Base-by-base conservation (phyloP, 2,113 vertebrate genomes). In the Tamias sibiricus region DNA sequence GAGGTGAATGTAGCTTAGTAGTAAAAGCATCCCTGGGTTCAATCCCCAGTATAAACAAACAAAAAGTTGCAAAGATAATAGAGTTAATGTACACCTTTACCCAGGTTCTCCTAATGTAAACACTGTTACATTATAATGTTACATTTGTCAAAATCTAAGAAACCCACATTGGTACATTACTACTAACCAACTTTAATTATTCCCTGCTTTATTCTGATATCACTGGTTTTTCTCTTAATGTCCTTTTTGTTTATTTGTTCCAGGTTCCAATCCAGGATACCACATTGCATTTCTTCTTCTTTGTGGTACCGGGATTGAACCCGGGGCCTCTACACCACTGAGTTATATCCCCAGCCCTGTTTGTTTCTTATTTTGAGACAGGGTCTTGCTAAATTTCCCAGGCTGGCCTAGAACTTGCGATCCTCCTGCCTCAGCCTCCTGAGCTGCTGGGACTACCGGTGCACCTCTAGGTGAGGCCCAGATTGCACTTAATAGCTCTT, bases 91-190 rank as follows among this genome's bases (percentile, higher is more conserved):
- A 81, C 37, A 64, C 37, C 49, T 42, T 32, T 79, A 12, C 17
- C 75, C 87, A 57, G 30, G 74, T 91, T 81, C 83, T 79, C 59
- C 37, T 81, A 76, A 85, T 6, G 8, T 44, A 20, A 87, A 30
- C 16, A 32, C n/a, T 84, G 37, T 80, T 44, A 80, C 5, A 59
- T 66, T 52, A 35, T 8, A 6, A 24, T 49, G 40, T 22, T 62
- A 52, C 52, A 59, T 81, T 75, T 88, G 44, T 88, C 72, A 86
- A 88, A 90, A 91, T 22, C 76, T 37, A 97, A 87, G 71, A 87
- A 80, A 90, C 49, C 20, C 83, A 89, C 76, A 28, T 2, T 52
- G 14, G 1, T 35, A 64, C 40, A 10, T 87, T 91, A 35, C 52
- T 80, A 9, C 26, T 28, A 75, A 83, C n/a, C 88, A 44, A 87